A percentile compares a stretch with the other conserved stretches of the same genome.
These are phyloP conservation scores for Periplaneta americana DNA, from an alignment of 1,140 invertebrate genomes.

Conservation along the genomic window DNA sequence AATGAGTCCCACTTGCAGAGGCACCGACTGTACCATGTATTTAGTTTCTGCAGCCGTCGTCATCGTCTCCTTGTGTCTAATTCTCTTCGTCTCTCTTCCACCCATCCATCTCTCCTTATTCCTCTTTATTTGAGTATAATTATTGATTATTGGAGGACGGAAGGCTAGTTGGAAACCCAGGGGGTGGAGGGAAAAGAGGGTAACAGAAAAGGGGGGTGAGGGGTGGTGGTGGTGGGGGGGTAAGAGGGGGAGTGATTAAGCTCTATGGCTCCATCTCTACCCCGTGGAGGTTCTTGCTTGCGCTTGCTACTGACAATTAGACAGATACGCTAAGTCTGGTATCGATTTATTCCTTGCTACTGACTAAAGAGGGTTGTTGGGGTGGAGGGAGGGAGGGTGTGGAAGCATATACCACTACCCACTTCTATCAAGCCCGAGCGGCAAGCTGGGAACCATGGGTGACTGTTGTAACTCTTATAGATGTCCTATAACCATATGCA, in stretches of 20 bases:
- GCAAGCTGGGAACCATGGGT: background rate
- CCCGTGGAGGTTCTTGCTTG: slow-evolving; percentile 12
- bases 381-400: background rate
- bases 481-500: background rate
- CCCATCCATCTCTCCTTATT: slow-evolving; percentile 20
- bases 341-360: slow-evolving; percentile 18
- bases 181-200: slow-evolving; percentile 1
- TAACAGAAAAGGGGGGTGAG: background rate
- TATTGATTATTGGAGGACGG: slow-evolving; percentile 17
- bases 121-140: slow-evolving; percentile 21
- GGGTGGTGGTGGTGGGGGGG: slow-evolving; percentile 2
- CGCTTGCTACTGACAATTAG: slow-evolving; percentile 20
- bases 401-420: background rate
- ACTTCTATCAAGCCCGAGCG: background rate
- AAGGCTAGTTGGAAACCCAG: slow-evolving; percentile 15
- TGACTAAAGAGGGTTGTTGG: background rate
- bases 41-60: background rate
- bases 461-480: background rate
- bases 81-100: background rate
- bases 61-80: background rate
- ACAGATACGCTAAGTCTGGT: slow-evolving; percentile 19
- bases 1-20: background rate
- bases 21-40: background rate
- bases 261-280: slow-evolving; percentile 16
- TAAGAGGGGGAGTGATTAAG: slow-evolving; percentile 17